These are phyloP conservation scores for Parauchenoglanis punctatus DNA, from an alignment of 2,797 vertebrate genomes.

Conservation along the genomic window DNA sequence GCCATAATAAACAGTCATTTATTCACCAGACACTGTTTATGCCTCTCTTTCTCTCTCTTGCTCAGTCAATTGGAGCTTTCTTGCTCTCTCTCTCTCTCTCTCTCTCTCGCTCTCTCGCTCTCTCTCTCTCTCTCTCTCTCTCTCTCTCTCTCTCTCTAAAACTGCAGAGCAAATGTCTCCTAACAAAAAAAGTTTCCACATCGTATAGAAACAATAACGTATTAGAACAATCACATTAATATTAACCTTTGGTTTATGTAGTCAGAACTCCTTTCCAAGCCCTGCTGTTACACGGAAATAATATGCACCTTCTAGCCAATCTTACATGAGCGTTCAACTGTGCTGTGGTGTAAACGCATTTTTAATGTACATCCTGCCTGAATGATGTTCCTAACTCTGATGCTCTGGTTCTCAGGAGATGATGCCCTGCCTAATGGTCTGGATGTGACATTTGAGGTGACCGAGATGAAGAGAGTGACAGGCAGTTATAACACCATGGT, in stretches of 20 bases:
- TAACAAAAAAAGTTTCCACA: no score
- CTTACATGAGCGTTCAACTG: neutral
- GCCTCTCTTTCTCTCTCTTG: neutral
- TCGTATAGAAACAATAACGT: neutral
- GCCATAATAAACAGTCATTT: neutral
- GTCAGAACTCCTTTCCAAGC: neutral
- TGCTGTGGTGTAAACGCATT: neutral
- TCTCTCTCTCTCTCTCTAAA: no score
- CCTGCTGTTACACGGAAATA: neutral
- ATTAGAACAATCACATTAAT: neutral
- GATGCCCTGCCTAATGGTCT: conserved; percentile 92
- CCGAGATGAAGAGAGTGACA: conserved; percentile 86
- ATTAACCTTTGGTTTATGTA: neutral
- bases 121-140: neutral
- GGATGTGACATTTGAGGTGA: conserved; percentile 93
- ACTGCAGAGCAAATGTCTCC: no score
- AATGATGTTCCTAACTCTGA: neutral
- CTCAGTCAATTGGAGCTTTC: neutral
- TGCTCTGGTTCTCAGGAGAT: conserved; percentile 71
- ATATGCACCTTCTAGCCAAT: neutral
- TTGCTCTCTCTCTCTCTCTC: neutral
- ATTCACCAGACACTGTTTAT: neutral
- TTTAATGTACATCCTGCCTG: neutral
- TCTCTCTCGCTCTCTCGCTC: no score
- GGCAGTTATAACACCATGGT: conserved; percentile 99